Evolutionary conservation across 2,113 vertebrate species (phyloP), one percentile per base, ranked within the genome.

Genomic region (Trinectes maculatus): DNA sequence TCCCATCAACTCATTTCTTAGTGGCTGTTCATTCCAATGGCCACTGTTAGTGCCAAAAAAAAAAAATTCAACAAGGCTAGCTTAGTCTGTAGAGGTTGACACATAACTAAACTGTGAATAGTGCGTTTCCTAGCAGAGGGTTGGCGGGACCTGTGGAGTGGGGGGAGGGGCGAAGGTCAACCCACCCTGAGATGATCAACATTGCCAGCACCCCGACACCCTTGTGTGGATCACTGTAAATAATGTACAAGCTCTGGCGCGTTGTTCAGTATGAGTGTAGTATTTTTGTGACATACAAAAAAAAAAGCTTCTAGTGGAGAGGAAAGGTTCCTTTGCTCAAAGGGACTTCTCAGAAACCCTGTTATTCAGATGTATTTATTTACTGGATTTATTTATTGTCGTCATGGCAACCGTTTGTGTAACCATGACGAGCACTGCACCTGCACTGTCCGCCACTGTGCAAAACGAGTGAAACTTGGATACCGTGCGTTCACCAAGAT

Each of bases 361-460:
- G 73, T 75, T 86, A 4, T 34, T 34, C 5, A 34, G 3, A 3
- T 61, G 2, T 47, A 74, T 61, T n/a, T 52, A 80, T 80, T 40
- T 65, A 83, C 72, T 74, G 82, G 7, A 82, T 85, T 82, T 85
- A 87, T 82, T 74, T 85, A 84, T 85, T 84, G 62, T 87, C 85
- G 77, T 71, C 82, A 83, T 69, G 83, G 77, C 78, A 85, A 89
- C 74, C 51, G 37, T 89, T 86, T 83, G 74, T 63, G 74, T 81
- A 86, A 84, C 81, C 72, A 79, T 71, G 43, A 81, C 79, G 63
- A 84, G 88, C 84, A 86, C 86, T 85, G 85, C 88, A 91, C 89
- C 86, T 86, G 89, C 91, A 91, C 88, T 90, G 87, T 91, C 89
- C 80, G 73, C 85, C 89, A 92, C 90, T 91, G 91, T 91, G 90